Evolutionary conservation across 1,140 invertebrate species (phyloP).

Genomic region (Nasonia longicornis): DNA sequence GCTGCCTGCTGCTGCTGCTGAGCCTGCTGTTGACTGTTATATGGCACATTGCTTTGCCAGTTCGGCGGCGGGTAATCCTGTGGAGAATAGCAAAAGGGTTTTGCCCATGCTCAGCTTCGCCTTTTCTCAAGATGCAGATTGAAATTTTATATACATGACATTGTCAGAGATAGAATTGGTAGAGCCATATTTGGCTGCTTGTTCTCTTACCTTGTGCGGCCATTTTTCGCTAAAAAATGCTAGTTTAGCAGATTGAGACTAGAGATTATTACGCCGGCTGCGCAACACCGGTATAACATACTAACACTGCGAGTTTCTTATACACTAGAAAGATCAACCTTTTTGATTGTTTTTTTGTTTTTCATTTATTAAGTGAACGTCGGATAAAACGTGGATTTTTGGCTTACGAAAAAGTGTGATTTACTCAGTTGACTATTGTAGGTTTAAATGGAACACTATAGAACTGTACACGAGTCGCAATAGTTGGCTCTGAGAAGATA

Average conservation of each 20-base stretch:
- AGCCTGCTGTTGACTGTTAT: constrained; percentile 60
- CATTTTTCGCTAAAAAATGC: not conserved
- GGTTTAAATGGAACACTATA: constrained; percentile 36
- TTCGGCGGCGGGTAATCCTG: constrained; percentile 66
- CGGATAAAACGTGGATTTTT: not conserved
- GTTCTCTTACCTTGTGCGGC: constrained; percentile 30
- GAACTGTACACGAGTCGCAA: constrained; percentile 26
- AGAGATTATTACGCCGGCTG: not conserved
- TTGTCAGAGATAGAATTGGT: not conserved
- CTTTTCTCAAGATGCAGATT: constrained; percentile 40
- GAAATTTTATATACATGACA: not conserved
- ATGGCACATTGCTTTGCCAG: constrained; percentile 63
- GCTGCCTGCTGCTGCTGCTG: constrained; percentile 52
- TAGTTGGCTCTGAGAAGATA: constrained; percentile 13
- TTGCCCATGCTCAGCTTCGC: constrained; percentile 9
- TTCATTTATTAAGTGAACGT: not conserved
- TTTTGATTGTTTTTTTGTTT: not conserved
- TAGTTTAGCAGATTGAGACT: not conserved
- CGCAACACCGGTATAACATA: constrained; percentile 23
- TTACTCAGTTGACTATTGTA: constrained; percentile 11
- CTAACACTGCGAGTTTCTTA: constrained; percentile 26
- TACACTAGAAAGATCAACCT: constrained; percentile 6
- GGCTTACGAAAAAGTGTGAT: not conserved
- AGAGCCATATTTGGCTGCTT: constrained; percentile 2
- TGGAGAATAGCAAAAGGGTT: constrained; percentile 44